Conservation (phyloP, 2,888 invertebrate genomes). For the Oxyteleia sp. region DNA sequence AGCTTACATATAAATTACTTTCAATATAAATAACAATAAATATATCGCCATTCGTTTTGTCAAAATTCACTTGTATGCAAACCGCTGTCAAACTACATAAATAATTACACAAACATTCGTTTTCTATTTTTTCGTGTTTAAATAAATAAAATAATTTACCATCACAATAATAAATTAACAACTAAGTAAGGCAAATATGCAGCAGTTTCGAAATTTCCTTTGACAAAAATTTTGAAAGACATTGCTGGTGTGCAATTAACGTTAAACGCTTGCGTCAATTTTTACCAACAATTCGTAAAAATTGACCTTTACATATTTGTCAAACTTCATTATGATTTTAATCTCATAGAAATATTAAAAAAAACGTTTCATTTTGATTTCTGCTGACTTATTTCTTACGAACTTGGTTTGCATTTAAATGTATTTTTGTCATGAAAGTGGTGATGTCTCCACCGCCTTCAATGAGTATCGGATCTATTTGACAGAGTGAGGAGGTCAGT, state of each 20-base stretch:
- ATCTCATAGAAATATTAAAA: constrained; percentile 7
- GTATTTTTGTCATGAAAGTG: constrained; percentile 24
- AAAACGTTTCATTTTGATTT: constrained; percentile 46
- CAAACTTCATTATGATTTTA: background rate
- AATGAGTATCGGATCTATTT: constrained; percentile 35
- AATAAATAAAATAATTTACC: constrained; percentile 52
- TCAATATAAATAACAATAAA: constrained; percentile 73
- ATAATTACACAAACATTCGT: constrained; percentile 40
- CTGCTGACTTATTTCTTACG: constrained; percentile 18
- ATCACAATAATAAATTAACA: constrained; percentile 43
- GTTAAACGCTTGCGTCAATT: too few species aligned
- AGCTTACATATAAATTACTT: constrained; percentile 69
- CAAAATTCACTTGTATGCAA: constrained; percentile 62
- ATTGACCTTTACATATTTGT: background rate
- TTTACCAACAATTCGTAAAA: constrained; percentile 8
- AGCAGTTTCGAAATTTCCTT: constrained; percentile 2
- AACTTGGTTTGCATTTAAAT: constrained; percentile 46
- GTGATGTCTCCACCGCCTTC: constrained; percentile 57
- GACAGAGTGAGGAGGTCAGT: constrained; percentile 65
- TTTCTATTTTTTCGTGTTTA: constrained; percentile 31
- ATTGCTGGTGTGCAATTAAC: too few species aligned
- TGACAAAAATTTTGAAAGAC: constrained; percentile 8
- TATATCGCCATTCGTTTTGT: constrained; percentile 64
- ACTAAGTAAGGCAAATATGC: constrained; percentile 7
- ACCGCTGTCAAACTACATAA: constrained; percentile 36